These are phyloP conservation scores for Zosterops borbonicus DNA, from an alignment of 2,113 vertebrate genomes.

Conservation along the genomic window DNA sequence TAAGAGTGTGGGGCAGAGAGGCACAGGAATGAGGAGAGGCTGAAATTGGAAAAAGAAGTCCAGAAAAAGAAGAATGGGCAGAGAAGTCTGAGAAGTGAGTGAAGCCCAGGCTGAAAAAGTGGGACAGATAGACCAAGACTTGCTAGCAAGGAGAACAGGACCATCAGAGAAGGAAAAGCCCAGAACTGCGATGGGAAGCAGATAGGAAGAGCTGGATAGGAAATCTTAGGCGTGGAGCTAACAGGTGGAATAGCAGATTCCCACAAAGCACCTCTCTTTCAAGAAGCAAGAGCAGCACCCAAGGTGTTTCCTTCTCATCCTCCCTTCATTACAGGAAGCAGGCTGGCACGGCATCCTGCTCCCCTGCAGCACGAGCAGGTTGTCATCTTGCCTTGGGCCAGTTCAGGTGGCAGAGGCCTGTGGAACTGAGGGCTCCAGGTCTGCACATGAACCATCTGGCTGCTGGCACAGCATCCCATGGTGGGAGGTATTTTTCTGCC, in stretches of 20 bases:
- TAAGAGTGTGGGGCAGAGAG: not conserved
- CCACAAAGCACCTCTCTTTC: not conserved
- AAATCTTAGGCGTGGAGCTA: not conserved
- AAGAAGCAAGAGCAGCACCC: not conserved
- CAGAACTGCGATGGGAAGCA: not conserved
- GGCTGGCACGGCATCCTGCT: not conserved
- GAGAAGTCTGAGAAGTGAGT: not conserved
- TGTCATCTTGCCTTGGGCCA: not conserved
- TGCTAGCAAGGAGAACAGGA: not conserved
- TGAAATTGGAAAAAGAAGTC: not conserved
- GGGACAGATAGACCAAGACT: not conserved
- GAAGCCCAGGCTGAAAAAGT: not conserved
- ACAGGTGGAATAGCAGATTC: not conserved
- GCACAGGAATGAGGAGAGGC: not conserved
- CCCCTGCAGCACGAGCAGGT: not conserved
- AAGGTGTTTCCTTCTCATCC: not conserved
- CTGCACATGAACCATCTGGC: not conserved
- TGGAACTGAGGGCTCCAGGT: not conserved
- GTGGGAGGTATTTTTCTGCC: not conserved
- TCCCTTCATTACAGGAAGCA: not conserved
- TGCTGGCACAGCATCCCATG: not conserved
- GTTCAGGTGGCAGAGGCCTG: not conserved
- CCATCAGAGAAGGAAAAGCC: not conserved
- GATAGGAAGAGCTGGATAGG: not conserved
- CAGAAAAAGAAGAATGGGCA: not conserved